Evolutionary conservation across 2,888 invertebrate species (phyloP).

Genomic region (Eupithecia dodoneata): DNA sequence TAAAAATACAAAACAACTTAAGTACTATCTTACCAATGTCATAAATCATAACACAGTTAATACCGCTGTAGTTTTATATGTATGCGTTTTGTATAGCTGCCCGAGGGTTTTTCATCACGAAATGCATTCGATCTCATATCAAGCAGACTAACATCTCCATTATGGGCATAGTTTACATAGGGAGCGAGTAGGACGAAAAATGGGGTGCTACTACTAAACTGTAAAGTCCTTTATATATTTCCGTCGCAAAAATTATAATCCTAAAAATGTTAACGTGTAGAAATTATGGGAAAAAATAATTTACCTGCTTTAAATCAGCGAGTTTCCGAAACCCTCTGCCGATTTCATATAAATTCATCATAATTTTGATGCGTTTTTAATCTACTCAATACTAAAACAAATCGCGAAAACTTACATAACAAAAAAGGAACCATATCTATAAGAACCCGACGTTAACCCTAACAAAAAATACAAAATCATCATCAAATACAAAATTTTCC

Average conservation of each 20-base stretch:
- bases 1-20: no score
- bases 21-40: background rate
- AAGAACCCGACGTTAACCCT: background rate
- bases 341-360: background rate
- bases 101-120: slow-evolving; percentile 60
- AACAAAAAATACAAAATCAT: background rate
- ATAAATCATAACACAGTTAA: background rate
- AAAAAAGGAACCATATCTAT: background rate
- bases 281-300: background rate
- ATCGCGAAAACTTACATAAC: background rate
- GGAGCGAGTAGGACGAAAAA: slow-evolving; percentile 67
- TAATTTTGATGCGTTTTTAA: background rate
- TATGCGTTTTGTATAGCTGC: slow-evolving; percentile 14
- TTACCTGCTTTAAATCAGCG: background rate
- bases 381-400: background rate
- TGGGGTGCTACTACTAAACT: slow-evolving; percentile 27
- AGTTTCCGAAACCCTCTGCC: background rate
- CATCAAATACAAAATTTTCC: background rate
- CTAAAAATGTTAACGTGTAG: background rate
- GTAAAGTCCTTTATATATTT: background rate
- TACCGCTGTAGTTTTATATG: background rate
- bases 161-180: slow-evolving; percentile 73
- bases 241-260: background rate
- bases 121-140: slow-evolving; percentile 72
- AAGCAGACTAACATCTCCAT: slow-evolving; percentile 65